These are phyloP conservation scores for Volucella bombylans DNA, from an alignment of 2,888 invertebrate species.

Conservation along the genomic window DNA sequence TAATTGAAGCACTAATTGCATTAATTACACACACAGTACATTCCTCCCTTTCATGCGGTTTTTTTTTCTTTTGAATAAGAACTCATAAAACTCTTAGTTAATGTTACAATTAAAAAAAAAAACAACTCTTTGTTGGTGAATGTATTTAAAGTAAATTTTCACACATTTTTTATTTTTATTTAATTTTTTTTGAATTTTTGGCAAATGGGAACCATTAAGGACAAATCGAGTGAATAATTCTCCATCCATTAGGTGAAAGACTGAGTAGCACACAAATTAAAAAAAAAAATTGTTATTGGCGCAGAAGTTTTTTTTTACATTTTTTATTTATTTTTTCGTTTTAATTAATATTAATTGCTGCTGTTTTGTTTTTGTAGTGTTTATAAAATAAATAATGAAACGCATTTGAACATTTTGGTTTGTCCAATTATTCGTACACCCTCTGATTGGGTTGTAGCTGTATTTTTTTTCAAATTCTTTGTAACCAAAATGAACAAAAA, in stretches of 20 bases:
- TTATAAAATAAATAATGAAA: constrained; percentile 39
- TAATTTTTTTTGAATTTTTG: not conserved
- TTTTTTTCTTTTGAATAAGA: constrained; percentile 1
- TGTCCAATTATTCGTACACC: constrained; percentile 14
- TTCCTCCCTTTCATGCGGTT: constrained; percentile 65
- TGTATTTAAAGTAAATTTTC: constrained; percentile 29
- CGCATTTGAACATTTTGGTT: constrained; percentile 64
- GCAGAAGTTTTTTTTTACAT: constrained; percentile 66
- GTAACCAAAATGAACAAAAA: constrained; percentile 70
- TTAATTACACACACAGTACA: constrained; percentile 67
- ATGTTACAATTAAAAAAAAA: constrained; percentile 4
- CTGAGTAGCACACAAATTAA: constrained; percentile 13
- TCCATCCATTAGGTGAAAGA: constrained; percentile 20
- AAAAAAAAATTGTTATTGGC: constrained; percentile 65
- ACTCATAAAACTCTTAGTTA: constrained; percentile 26
- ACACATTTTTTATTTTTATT: constrained; percentile 9
- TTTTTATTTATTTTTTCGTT: constrained; percentile 18
- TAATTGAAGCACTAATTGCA: constrained; percentile 64
- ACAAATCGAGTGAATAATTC: constrained; percentile 10
- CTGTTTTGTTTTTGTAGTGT: constrained; percentile 27
- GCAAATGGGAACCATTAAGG: constrained; percentile 20
- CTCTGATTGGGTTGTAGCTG: too few relatives aligned
- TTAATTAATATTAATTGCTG: constrained; percentile 45
- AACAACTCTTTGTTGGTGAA: constrained; percentile 28
- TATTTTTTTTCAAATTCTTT: constrained; percentile 13